Evolutionary conservation across 2,888 invertebrate genomes (phyloP), one percentile per base, ranked within the genome.

Genomic region (Agrochola macilenta): DNA sequence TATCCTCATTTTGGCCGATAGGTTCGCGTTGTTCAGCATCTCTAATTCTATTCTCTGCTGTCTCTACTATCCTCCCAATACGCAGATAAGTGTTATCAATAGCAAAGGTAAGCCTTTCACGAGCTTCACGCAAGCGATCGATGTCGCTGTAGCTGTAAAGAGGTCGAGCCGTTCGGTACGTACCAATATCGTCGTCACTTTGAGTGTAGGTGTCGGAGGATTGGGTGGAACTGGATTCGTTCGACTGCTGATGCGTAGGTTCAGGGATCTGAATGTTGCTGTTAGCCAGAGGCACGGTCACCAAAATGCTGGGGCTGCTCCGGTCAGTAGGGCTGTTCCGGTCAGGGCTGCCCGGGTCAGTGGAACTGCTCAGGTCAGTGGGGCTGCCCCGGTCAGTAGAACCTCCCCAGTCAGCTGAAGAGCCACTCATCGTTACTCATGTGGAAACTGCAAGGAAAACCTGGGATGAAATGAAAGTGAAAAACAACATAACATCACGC

Each of bases 231-330:
- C 30, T n/a, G 4, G 26, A 4, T 11, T 69, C 73, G 23, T 39
- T 17, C 11, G 3, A 8, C 14, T 49, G 43, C 8, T 46, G 58
- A 26, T 2, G 2, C 20, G 17, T 2, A 12, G 12, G 12, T 3
- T 52, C 52, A 17, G 46, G 35, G 35, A 35, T n/a, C n/a, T 35
- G 5, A 12, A 11, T 20, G 12, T 7, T 12, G 23, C 23, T 39
- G 23, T 12, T 26, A 17, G 5, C 12, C 2, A 7, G 5, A 39
- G 49, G 26, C 49, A 20, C 35, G 1, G 52, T 49, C 35, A 52
- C 69, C 8, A 89, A 65, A 49, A 91, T 86, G 79, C 89, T 90
- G 23, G 87, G 89, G 70, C 89, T 90, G 17, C 11, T 57, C 7
- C 30, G 23, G 0, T 30, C 17, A 17, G 7, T 12, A 14, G 26